Base-by-base conservation (phyloP, 2,113 vertebrate species). In the Apteryx mantelli region DNA sequence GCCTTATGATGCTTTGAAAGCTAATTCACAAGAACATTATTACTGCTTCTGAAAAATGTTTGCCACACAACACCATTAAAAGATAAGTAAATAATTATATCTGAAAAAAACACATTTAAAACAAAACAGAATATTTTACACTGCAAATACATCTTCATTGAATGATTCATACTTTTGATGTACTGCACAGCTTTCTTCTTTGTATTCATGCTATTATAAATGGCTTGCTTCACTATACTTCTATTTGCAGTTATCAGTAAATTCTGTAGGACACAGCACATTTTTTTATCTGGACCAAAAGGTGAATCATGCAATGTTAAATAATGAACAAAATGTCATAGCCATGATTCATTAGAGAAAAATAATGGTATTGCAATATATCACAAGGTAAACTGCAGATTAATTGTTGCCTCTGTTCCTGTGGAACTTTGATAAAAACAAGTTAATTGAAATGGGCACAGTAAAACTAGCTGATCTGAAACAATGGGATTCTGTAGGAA, bases 291-390 rank as follows among this genome's bases (percentile, higher is more conserved):
- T 71, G 50, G 60, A 83, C 76, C 55, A 81, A 81, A 88, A 92
- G 65, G 73, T 70, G 77, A 95, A 77, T 84, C 76, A 44, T 44
- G 64, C 7, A 40, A 78, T 4, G 15, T 52, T 70, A 90, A 95
- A 80, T 69, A 93, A 93, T 32, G 76, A 93, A 80, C 30, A 86
- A 86, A 93, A 88, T 78, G 80, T 74, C 91, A 90, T 4, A 75
- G 64, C n/a, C 26, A 53, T 91, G 86, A 97, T 34, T 90, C 82
- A 77, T 28, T 28, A 77, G 24, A 93, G 32, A 79, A 86, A 65
- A 96, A 53, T 34, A 76, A 82, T 0, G 2, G 28, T 82, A 91
- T 46, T 96, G 74, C 6, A 3, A 86, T 92, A 83, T 63, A 86
- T 81, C 73, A 91, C 34, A 22, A 18, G 14, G 5, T 28, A 76